These are phyloP conservation scores for Mesorhabditis sp. DNA, from an alignment of 2,888 invertebrate genomes.

Conservation along the genomic window DNA sequence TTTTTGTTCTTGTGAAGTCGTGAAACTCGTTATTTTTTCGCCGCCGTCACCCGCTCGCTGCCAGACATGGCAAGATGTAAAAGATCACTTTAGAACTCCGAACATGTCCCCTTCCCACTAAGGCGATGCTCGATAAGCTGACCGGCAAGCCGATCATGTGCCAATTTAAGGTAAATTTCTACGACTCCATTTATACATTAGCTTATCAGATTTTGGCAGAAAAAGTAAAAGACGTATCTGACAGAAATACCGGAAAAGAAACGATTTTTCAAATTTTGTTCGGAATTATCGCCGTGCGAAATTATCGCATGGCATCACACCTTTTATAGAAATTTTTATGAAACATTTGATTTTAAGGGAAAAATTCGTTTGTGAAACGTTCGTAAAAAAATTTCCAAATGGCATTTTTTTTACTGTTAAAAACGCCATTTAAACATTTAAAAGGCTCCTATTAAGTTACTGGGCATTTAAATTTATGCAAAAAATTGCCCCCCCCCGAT, in stretches of 20 bases:
- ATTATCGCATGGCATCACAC: too few relatives aligned
- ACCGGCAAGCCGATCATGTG: constrained; percentile 47
- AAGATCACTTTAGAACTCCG: constrained; percentile 42
- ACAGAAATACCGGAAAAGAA: too few relatives aligned
- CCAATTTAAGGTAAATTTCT: constrained; percentile 17
- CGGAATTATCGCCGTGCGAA: too few relatives aligned
- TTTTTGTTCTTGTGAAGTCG: too few relatives aligned
- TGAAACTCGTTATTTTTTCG: too few relatives aligned
- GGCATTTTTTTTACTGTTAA: not conserved
- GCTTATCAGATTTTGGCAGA: too few relatives aligned
- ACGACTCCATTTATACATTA: too few relatives aligned
- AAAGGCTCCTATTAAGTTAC: too few relatives aligned
- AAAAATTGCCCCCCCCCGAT: not conserved
- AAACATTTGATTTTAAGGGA: constrained; percentile 3
- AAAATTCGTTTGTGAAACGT: constrained; percentile 6
- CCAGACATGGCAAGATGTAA: not conserved
- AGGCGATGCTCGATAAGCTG: constrained; percentile 40
- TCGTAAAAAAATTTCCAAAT: not conserved
- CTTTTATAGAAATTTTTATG: too few relatives aligned
- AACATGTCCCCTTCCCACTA: constrained; percentile 46
- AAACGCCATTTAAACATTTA: not conserved
- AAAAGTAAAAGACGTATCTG: too few relatives aligned
- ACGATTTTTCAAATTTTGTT: too few relatives aligned
- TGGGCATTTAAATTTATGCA: not conserved
- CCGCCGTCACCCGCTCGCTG: too few relatives aligned